Conservation (phyloP, 2,888 invertebrate species). For the Frankliniella fusca region DNA sequence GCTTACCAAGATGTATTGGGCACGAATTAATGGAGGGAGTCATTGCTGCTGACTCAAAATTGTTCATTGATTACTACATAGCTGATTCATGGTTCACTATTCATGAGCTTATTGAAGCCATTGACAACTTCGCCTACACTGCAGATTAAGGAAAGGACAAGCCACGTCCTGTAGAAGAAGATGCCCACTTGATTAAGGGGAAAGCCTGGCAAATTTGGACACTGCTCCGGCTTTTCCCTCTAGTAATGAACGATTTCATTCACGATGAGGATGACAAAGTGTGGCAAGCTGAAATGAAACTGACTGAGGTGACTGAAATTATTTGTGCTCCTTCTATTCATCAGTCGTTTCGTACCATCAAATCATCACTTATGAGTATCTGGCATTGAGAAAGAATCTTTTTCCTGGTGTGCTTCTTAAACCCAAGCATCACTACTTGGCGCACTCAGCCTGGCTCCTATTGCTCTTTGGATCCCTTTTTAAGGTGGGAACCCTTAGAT, state of each 20-base stretch:
- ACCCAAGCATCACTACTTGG: too few species aligned
- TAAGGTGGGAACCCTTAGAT: too few species aligned
- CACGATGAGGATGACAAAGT: neutral
- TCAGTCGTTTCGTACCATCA: too few species aligned
- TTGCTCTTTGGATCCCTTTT: too few species aligned
- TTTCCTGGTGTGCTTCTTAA: too few species aligned
- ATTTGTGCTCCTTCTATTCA: too few species aligned
- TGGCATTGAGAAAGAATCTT: too few species aligned
- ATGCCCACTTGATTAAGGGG: neutral
- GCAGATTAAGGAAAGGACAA: neutral
- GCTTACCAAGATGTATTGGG: neutral
- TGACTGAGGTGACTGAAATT: too few species aligned
- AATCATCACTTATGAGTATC: too few species aligned
- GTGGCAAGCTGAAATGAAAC: too few species aligned
- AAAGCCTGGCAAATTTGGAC: constrained; percentile 11
- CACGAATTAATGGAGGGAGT: neutral
- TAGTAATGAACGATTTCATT: neutral
- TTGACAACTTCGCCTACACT: neutral
- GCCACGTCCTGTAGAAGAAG: neutral
- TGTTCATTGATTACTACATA: neutral
- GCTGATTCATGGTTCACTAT: neutral
- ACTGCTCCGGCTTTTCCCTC: neutral
- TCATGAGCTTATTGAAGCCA: neutral
- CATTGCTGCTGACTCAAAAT: neutral
- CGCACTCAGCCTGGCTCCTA: too few species aligned